Evolutionary conservation across 2,888 invertebrate genomes (phyloP), one percentile per base, ranked within the genome.

Genomic region (Aphelenchoides bicaudatus): DNA sequence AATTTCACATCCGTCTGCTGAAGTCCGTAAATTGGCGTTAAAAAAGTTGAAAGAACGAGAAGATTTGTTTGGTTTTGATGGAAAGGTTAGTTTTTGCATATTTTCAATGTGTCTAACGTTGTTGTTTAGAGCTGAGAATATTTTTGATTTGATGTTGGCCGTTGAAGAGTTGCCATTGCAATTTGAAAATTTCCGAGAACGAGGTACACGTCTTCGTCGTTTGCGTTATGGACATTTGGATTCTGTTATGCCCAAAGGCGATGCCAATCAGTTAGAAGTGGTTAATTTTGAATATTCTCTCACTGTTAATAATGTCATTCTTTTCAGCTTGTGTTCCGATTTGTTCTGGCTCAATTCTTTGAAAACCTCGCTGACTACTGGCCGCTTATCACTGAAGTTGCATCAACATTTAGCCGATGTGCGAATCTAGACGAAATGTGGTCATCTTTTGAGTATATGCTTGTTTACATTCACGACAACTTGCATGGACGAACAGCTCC

Each of bases 301-400:
- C 8, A 43, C 5, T 37, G 31, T 23, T 48, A 13, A 3, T 47
- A 6, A 13, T 3, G 8, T 48, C 13, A 8, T 56, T 60, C 64
- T 34, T 69, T 76, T 10, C 66, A 83, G 68, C 85, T 88, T 71
- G 86, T 88, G 0, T 78, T 94, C 21, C 84, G 87, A 61, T 90
- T 88, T 73, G 84, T 92, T 72, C 83, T 92, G 30, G 91, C 92
- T 1, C 84, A 79, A 60, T 82, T 92, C 49, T 89, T 88, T 79
- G 84, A 88, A 21, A 92, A 92, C 79, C 92, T 94, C 74, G 88
- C 88, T 69, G 82, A 90, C 13, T 79, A 94, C 0, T 93, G 93
- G 93, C 87, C 88, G 62, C 90, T 91, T 0, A 83, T 88, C 0
- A 83, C 85, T 16, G 86, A 88, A 74, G 83, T 91, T 38, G 86